Conservation (phyloP, 1,140 invertebrate species). For the Brachionus manjavacas region DNA sequence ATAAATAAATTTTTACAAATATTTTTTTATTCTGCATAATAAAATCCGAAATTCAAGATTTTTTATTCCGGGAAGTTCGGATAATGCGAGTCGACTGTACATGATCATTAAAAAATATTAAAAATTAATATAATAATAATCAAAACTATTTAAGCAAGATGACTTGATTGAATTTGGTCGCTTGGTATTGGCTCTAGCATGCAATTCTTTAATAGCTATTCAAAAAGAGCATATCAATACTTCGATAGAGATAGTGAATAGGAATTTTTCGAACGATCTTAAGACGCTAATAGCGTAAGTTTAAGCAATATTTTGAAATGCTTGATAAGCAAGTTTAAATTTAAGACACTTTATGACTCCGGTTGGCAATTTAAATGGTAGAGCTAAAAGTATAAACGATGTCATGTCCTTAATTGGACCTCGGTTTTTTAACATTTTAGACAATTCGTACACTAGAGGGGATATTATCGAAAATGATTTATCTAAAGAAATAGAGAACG, state of each 20-base stretch:
- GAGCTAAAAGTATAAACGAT: constrained; percentile 76
- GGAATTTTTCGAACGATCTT: constrained; percentile 82
- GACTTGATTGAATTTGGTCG: constrained; percentile 86
- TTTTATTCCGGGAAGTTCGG: no score
- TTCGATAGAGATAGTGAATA: constrained; percentile 78
- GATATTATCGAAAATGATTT: constrained; percentile 85
- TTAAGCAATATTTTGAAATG: constrained; percentile 27
- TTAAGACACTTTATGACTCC: constrained; percentile 62
- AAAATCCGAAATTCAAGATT: no score
- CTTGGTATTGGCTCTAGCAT: constrained; percentile 80
- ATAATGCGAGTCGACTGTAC: no score
- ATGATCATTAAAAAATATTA: not conserved
- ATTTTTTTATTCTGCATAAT: no score
- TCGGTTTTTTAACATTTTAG: constrained; percentile 88
- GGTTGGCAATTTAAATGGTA: constrained; percentile 64
- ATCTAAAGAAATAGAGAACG: constrained; percentile 84
- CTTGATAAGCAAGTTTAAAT: not conserved
- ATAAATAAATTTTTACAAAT: no score
- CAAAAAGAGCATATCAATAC: constrained; percentile 72
- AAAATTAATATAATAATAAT: not conserved
- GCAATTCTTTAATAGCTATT: constrained; percentile 78
- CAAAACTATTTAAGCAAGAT: constrained; percentile 66
- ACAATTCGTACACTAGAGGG: constrained; percentile 75
- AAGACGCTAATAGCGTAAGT: constrained; percentile 84
- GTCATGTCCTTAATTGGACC: constrained; percentile 99